Base-by-base conservation (phyloP, 2,797 vertebrate species). In the Aplochiton taeniatus region DNA sequence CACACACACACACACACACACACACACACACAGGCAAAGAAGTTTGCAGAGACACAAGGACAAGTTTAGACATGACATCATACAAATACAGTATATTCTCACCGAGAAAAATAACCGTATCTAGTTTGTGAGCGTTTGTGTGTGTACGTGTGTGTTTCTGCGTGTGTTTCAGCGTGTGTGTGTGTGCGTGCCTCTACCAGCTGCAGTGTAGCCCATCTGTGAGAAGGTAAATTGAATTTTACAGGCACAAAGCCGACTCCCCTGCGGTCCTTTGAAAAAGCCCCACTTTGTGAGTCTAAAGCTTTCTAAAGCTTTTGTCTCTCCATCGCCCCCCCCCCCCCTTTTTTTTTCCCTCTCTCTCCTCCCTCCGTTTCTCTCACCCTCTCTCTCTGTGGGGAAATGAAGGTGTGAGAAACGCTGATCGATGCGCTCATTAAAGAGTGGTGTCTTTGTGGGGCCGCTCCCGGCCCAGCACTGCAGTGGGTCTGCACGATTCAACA, bases 181-280 rank as follows among this genome's bases (percentile, higher is more conserved):
- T 48, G 53, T 31, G 73, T 76, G 68, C 57, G 44, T 77, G 74
- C 81, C 73, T 72, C 76, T 81, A 78, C 74, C 70, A 81, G 78
- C 63, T 46, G 55, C 68, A 66, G 79, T 74, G 73, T 73, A 70
- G 76, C 76, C 83, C 81, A 80, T 87, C 83, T 88, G 80, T 84
- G 84, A 87, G 86, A 86, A 87, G 86, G 85, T 87, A 84, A 87
- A 89, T 89, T 89, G 84, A 89, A 89, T 89, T 87, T 87, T 86
- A 82, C 84, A 86, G 76, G 75, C 85, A 89, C 84, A 90, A 89
- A 89, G 86, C 88, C 58, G 64, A 78, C 81, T 86, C 84, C 84
- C 84, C 85, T 83, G 83, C 58, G 74, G 87, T 88, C 83, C 63
- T 80, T 70, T 43, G 71, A 68, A 77, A 81, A 79, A 87, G 80